Evolutionary conservation across 2,797 vertebrate genomes (phyloP).

Genomic region (Falco cherrug): DNA sequence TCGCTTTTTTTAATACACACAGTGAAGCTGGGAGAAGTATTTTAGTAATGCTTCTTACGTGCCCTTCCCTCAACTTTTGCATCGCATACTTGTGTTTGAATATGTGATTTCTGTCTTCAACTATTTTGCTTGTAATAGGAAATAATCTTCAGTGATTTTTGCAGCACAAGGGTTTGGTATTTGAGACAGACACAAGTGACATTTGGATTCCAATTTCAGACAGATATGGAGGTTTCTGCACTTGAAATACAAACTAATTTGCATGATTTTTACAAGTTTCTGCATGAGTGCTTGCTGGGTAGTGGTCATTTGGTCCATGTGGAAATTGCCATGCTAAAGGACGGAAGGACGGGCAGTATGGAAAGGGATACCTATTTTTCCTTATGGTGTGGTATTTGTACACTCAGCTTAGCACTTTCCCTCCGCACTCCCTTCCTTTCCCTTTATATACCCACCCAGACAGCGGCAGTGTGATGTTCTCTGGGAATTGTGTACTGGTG

Average conservation of each 20-base stretch:
- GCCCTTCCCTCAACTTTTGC: not conserved
- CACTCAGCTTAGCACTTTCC: not conserved
- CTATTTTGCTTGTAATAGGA: not conserved
- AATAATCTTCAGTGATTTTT: not conserved
- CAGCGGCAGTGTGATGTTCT: not conserved
- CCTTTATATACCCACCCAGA: not conserved
- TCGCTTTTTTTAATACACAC: not conserved
- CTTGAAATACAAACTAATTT: not conserved
- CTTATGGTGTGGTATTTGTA: not conserved
- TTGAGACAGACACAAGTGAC: not conserved
- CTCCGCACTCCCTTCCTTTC: not conserved
- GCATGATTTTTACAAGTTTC: not conserved
- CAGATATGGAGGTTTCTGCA: not conserved
- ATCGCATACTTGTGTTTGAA: not conserved
- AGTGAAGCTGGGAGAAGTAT: not conserved
- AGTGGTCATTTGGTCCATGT: not conserved
- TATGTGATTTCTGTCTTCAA: not conserved
- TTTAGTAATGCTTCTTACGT: not conserved
- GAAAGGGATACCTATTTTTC: not conserved
- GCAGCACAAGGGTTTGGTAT: not conserved
- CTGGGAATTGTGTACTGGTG: not conserved
- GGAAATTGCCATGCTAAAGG: not conserved
- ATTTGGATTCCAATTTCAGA: not conserved
- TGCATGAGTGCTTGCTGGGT: not conserved
- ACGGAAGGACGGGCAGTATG: not conserved